These are phyloP conservation scores for Thalassoma bifasciatum DNA, from an alignment of 2,113 vertebrate species.

Conservation along the genomic window DNA sequence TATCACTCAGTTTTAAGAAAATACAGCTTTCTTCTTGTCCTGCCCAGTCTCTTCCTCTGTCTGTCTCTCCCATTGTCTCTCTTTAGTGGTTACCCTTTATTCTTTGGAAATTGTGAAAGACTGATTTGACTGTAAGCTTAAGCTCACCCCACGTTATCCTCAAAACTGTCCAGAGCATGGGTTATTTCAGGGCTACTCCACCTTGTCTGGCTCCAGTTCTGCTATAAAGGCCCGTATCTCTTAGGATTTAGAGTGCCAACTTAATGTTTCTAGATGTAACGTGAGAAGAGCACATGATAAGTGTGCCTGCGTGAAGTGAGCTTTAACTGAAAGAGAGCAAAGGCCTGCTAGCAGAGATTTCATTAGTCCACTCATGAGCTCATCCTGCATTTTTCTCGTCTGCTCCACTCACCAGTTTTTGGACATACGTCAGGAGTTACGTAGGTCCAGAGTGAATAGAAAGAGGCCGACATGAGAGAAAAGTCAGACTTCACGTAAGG, in stretches of 20 bases:
- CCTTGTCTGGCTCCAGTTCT: constrained; percentile 20
- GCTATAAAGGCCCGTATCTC: constrained; percentile 4
- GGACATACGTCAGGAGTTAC: constrained; percentile 54
- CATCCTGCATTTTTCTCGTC: constrained; percentile 35
- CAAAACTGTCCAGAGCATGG: constrained; percentile 51
- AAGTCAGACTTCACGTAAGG: constrained; percentile 39
- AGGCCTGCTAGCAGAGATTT: constrained; percentile 1
- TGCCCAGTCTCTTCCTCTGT: neutral
- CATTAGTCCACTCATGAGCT: constrained; percentile 25
- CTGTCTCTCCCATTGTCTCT: constrained; percentile 18
- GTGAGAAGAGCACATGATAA: neutral
- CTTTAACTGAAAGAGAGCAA: constrained; percentile 11
- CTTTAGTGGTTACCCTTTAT: constrained; percentile 38
- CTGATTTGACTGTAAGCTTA: constrained; percentile 55
- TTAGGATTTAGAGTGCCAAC: constrained; percentile 9
- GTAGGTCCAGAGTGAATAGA: constrained; percentile 44
- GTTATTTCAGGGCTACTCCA: constrained; percentile 38
- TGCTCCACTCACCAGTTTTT: constrained; percentile 22
- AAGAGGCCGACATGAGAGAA: constrained; percentile 41
- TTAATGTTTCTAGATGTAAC: constrained; percentile 6
- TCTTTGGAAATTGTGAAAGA: constrained; percentile 42
- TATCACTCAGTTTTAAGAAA: constrained; percentile 16
- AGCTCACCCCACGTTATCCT: constrained; percentile 21
- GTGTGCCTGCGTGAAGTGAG: constrained; percentile 22
- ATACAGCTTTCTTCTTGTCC: constrained; percentile 16